A percentile compares a stretch with the other conserved stretches of the same genome.
Conservation (phyloP, 2,797 vertebrate species). For the Lepilemur septentrionalis region DNA sequence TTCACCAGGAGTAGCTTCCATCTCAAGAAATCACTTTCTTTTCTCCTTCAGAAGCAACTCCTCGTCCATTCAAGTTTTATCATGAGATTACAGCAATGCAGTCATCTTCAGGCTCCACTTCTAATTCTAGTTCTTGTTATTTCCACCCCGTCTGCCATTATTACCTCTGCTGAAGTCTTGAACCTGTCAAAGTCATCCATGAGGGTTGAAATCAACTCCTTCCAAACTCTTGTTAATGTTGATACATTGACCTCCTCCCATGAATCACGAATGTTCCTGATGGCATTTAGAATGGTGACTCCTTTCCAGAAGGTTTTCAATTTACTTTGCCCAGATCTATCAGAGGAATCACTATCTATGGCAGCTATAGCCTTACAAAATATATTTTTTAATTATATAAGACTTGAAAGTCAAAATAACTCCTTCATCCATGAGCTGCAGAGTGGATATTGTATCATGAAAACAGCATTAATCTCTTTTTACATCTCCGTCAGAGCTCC, state of each 20-base stretch:
- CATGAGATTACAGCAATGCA: not conserved
- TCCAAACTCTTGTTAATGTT: not conserved
- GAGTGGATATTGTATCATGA: not conserved
- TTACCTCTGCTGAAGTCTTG: not conserved
- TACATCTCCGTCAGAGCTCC: not conserved
- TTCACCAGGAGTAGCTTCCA: not conserved
- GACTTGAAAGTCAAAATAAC: not conserved
- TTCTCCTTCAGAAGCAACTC: not conserved
- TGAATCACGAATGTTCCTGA: not conserved
- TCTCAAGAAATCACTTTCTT: not conserved
- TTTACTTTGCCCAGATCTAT: not conserved
- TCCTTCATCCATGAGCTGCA: not conserved
- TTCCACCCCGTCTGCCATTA: not conserved
- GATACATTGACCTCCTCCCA: not conserved
- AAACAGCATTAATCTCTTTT: not conserved
- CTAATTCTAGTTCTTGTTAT: not conserved
- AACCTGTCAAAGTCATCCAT: not conserved
- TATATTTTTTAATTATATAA: not conserved
- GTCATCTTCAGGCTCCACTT: not conserved
- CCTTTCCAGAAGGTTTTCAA: not conserved
- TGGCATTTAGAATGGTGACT: not conserved
- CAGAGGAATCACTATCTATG: not conserved
- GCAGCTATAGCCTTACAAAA: not conserved
- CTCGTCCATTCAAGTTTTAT: not conserved
- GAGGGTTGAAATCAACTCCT: not conserved